Conservation (phyloP, 2,113 vertebrate genomes). For the Leucopsar rothschildi region DNA sequence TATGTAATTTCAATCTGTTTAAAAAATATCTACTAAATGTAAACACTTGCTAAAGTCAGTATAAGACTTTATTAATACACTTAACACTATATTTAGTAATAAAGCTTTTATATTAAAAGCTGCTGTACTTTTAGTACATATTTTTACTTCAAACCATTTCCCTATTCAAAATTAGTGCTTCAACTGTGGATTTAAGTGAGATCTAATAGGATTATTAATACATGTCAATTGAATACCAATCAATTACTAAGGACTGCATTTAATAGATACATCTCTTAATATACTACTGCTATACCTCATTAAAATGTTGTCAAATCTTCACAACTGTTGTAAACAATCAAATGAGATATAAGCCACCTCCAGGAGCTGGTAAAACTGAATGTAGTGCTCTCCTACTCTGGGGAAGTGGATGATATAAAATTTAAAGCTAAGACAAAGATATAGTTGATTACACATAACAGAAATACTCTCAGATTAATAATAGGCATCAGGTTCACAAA, state of each 20-base stretch:
- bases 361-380: conserved; percentile 12
- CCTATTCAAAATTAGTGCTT: conserved; percentile 33
- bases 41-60: background rate
- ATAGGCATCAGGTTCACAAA: background rate
- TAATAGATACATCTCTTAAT: conserved; percentile 24
- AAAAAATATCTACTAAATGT: background rate
- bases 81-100: background rate
- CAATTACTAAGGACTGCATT: background rate
- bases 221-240: conserved; percentile 2
- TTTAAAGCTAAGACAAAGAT: background rate
- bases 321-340: conserved; percentile 28
- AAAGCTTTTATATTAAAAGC: background rate
- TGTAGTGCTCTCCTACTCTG: background rate
- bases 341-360: conserved; percentile 32
- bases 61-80: background rate
- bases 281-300: conserved; percentile 22
- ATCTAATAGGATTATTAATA: conserved; percentile 46
- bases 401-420: background rate
- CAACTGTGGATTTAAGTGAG: background rate
- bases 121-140: background rate
- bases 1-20: background rate
- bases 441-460: background rate
- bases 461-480: background rate
- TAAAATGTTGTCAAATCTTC: conserved; percentile 41
- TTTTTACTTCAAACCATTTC: conserved; percentile 2